A percentile compares a stretch with the other conserved stretches of the same genome.
Evolutionary conservation across 1,140 invertebrate species (phyloP).

Genomic region (Lordiphosa mommai): DNA sequence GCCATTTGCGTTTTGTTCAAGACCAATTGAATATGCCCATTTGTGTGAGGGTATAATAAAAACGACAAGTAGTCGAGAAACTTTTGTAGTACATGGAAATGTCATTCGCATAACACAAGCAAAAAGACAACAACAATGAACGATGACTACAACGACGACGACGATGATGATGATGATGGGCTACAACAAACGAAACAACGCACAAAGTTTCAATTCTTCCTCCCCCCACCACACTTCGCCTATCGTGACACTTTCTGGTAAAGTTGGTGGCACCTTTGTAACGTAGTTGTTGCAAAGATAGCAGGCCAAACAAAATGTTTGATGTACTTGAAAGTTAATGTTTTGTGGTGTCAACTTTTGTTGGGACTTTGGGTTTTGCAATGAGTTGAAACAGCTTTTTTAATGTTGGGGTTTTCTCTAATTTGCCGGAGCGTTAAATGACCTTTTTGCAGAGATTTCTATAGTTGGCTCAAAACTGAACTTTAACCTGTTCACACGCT

Average conservation of each 20-base stretch:
- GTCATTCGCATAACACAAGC: conserved; percentile 71
- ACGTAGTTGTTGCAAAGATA: conserved; percentile 38
- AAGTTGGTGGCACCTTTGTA: conserved; percentile 73
- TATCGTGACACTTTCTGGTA: conserved; percentile 38
- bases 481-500: conserved; percentile 7
- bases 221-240: background rate
- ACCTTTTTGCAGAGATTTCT: conserved; percentile 15
- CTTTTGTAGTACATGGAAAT: conserved; percentile 76
- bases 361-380: conserved; percentile 25
- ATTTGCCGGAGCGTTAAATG: conserved; percentile 42
- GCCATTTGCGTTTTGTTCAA: too few relatives aligned
- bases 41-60: conserved; percentile 27
- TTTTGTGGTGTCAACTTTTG: conserved; percentile 62
- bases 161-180: conserved; percentile 14
- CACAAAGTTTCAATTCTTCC: conserved; percentile 64
- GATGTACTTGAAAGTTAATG: conserved; percentile 75
- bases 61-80: conserved; percentile 71
- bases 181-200: conserved; percentile 50
- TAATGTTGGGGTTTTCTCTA: conserved; percentile 46
- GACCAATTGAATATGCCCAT: background rate
- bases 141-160: conserved; percentile 10
- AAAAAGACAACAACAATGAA: conserved; percentile 26
- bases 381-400: conserved; percentile 30
- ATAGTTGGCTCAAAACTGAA: conserved; percentile 3
- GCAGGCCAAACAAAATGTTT: conserved; percentile 67